Conservation (phyloP, 2,113 vertebrate species). For the Vombatus ursinus region DNA sequence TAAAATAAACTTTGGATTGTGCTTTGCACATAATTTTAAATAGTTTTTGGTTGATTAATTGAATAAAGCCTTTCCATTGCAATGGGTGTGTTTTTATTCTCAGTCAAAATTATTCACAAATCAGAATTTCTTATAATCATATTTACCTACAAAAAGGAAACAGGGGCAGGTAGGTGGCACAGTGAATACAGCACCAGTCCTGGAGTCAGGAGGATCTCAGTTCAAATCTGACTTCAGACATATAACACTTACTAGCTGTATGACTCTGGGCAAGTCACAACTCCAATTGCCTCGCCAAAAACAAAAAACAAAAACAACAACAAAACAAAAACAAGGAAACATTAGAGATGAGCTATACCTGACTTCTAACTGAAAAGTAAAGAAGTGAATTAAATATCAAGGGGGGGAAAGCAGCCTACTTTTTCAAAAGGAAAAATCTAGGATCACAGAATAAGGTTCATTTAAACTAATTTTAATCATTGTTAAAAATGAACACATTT, state of each 20-base stretch:
- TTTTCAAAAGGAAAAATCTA: slow-evolving; percentile 47
- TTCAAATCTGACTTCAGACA: no score
- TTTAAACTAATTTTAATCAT: slow-evolving; percentile 65
- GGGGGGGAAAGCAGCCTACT: slow-evolving; percentile 37
- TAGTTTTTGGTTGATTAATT: background rate
- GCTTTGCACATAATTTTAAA: background rate
- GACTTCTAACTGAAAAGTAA: slow-evolving; percentile 39
- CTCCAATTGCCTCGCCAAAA: no score
- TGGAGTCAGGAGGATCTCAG: no score
- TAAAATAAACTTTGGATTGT: background rate
- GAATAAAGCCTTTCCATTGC: background rate
- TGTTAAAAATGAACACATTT: slow-evolving; percentile 58
- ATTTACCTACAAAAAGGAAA: background rate
- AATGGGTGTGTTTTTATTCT: background rate
- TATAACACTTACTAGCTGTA: no score
- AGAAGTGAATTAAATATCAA: slow-evolving; percentile 28
- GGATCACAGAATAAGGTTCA: slow-evolving; percentile 40
- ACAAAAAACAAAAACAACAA: no score
- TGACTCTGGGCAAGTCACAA: no score
- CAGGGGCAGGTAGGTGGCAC: no score
- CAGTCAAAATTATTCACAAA: background rate
- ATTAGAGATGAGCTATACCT: background rate
- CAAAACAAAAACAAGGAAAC: background rate
- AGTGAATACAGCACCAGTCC: no score
- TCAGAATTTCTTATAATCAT: background rate